Evolutionary conservation across 2,113 vertebrate species (phyloP).

Genomic region (Ctenodactylus gundi): DNA sequence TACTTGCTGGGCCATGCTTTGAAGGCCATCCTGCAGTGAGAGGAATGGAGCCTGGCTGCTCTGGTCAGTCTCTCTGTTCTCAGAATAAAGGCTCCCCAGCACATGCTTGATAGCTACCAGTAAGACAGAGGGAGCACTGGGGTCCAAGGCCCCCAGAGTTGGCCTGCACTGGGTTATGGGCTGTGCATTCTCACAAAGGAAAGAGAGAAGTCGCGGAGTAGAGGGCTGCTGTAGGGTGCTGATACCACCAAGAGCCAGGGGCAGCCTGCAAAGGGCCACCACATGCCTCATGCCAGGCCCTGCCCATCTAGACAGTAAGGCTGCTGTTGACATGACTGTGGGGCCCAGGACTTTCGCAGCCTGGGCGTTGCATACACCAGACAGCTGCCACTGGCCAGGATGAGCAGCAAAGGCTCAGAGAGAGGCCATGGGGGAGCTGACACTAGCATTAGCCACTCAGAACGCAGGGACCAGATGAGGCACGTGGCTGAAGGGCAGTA

Average conservation of each 20-base stretch:
- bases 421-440: background rate
- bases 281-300: background rate
- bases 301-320: rapidly evolving
- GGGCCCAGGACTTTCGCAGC: rapidly evolving
- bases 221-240: background rate
- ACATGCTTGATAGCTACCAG: background rate
- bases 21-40: background rate
- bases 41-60: too few relatives aligned
- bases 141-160: too few relatives aligned
- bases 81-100: too few relatives aligned
- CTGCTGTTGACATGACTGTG: background rate
- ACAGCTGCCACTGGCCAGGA: background rate
- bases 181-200: too few relatives aligned
- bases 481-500: background rate
- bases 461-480: background rate
- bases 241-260: rapidly evolving
- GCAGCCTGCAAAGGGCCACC: too few relatives aligned
- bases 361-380: background rate
- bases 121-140: background rate
- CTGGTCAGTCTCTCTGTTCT: background rate
- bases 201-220: too few relatives aligned
- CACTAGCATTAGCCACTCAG: background rate
- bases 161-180: background rate
- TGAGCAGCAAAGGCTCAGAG: background rate
- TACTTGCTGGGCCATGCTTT: background rate